A percentile compares a stretch with the other conserved stretches of the same genome.
Conservation (phyloP, 2,888 invertebrate genomes). For the Sylvicola cinctus region DNA sequence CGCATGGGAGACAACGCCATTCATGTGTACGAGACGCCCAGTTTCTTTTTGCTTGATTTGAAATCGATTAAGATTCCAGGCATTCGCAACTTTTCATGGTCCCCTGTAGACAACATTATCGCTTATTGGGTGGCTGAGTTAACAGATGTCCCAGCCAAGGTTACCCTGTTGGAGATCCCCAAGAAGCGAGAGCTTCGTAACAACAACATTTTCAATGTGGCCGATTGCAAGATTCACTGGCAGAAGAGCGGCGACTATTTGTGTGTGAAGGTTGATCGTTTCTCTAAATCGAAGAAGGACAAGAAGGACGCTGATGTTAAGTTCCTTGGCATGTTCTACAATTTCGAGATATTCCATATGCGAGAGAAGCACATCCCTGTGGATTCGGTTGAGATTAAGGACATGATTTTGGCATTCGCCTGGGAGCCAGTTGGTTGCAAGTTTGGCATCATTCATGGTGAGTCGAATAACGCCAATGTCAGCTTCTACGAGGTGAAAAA, state of each 20-base stretch:
- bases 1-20: constrained; percentile 65
- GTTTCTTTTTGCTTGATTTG: constrained; percentile 82
- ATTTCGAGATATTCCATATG: constrained; percentile 98
- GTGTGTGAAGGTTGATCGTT: constrained; percentile 84
- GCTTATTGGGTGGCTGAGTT: constrained; percentile 98
- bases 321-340: constrained; percentile 92
- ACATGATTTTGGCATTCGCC: constrained; percentile 80
- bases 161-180: constrained; percentile 81
- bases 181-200: constrained; percentile 73
- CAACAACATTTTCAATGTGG: constrained; percentile 93
- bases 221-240: constrained; percentile 97
- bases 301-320: constrained; percentile 78
- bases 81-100: constrained; percentile 92
- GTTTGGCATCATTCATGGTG: constrained; percentile 93
- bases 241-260: constrained; percentile 95
- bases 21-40: constrained; percentile 91
- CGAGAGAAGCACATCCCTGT: constrained; percentile 94
- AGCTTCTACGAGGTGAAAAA: constrained; percentile 85
- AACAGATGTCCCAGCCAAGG: constrained; percentile 88
- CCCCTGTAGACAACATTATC: constrained; percentile 86
- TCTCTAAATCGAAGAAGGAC: constrained; percentile 81
- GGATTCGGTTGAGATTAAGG: constrained; percentile 91
- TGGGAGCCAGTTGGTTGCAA: constrained; percentile 97
- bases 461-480: constrained; percentile 54
- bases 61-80: constrained; percentile 83